Percentiles rank a stretch among this genome's conserved stretches.
Conservation (phyloP, 1,140 invertebrate genomes). For the Metaphire vulgaris region DNA sequence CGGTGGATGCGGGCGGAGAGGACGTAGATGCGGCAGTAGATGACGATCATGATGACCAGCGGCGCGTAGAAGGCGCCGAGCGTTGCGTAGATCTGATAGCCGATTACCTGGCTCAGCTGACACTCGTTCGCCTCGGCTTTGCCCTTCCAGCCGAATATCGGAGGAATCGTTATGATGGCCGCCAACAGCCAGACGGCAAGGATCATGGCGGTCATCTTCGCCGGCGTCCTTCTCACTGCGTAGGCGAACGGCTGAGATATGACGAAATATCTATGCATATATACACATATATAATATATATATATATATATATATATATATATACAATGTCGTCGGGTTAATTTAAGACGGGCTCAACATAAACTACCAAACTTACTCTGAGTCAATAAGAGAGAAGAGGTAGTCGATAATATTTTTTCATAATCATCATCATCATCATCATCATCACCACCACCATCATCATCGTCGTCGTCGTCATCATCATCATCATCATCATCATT, state of each 20-base stretch:
- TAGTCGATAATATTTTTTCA: no score
- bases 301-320: no score
- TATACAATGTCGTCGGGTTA: no score
- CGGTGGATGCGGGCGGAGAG: constrained; percentile 52
- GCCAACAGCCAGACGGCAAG: constrained; percentile 52
- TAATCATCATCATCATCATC: no score
- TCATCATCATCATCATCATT: no score
- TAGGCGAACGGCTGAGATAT: constrained; percentile 57
- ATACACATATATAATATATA: no score
- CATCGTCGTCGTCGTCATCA: no score
- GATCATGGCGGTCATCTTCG: constrained; percentile 52
- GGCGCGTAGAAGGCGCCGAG: constrained; percentile 84
- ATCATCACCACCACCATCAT: no score
- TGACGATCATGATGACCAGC: constrained; percentile 76
- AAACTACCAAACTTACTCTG: no score
- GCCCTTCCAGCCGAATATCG: constrained; percentile 50
- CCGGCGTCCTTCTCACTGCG: constrained; percentile 52
- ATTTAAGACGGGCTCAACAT: no score
- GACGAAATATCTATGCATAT: constrained; percentile 56
- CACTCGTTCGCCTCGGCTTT: constrained; percentile 56
- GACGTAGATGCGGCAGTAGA: constrained; percentile 81
- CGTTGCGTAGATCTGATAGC: constrained; percentile 64
- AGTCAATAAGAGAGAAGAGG: no score
- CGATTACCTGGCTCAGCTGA: constrained; percentile 85
- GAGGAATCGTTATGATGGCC: constrained; percentile 53